Evolutionary conservation across 2,113 vertebrate genomes (phyloP).

Genomic region (Solea senegalensis): DNA sequence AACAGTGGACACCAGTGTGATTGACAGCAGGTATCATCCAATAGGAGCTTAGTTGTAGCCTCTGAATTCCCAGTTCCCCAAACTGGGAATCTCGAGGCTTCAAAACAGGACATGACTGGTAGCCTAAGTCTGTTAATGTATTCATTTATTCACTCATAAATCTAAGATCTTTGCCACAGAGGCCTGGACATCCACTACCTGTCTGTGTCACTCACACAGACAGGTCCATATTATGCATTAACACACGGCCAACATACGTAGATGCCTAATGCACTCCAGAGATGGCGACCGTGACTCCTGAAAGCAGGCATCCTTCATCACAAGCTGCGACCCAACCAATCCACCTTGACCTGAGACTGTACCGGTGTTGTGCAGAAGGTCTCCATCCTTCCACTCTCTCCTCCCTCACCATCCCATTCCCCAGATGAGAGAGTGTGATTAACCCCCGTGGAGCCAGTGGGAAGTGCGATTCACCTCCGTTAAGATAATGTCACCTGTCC

Average conservation of each 20-base stretch:
- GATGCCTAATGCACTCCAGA: constrained; percentile 18
- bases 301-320: constrained; percentile 41
- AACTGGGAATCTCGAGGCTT: no score
- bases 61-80: no score
- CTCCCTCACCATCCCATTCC: constrained; percentile 28
- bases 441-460: constrained; percentile 53
- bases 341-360: constrained; percentile 58
- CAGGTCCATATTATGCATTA: neutral
- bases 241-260: neutral
- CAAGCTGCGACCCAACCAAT: constrained; percentile 35
- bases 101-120: no score
- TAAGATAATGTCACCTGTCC: constrained; percentile 62
- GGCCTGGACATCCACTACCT: constrained; percentile 24
- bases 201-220: constrained; percentile 16
- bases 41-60: no score
- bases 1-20: no score
- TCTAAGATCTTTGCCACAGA: neutral
- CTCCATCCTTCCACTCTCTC: constrained; percentile 1
- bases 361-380: neutral
- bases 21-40: no score
- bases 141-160: no score
- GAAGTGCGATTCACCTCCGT: constrained; percentile 67
- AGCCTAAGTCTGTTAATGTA: no score
- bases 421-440: constrained; percentile 50
- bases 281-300: constrained; percentile 45